Percentiles rank a stretch among this genome's conserved stretches.
These are phyloP conservation scores for Phaenicophaeus curvirostris DNA, from an alignment of 2,797 vertebrate genomes.

Conservation along the genomic window DNA sequence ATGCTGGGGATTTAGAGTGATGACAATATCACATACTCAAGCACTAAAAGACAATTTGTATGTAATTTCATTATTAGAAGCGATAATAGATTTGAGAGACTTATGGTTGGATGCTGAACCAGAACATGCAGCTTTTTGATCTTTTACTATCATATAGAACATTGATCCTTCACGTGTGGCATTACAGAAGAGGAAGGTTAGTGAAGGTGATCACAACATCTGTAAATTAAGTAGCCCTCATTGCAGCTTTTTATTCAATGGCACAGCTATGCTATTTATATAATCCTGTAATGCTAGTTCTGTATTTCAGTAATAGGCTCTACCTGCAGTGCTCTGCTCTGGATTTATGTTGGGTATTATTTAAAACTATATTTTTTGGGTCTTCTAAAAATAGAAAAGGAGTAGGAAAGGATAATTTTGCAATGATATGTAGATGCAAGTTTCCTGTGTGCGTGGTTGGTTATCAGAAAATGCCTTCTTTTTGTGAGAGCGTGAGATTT, in stretches of 20 bases:
- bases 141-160: constrained; percentile 16
- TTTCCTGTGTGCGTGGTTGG: neutral
- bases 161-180: constrained; percentile 40
- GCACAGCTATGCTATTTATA: neutral
- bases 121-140: constrained; percentile 46
- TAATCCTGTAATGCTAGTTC: neutral
- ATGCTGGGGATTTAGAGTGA: neutral
- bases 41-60: constrained; percentile 35
- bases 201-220: constrained; percentile 44
- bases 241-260: neutral
- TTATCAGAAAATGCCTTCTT: constrained; percentile 19
- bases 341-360: neutral
- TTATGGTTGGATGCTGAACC: neutral
- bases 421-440: neutral
- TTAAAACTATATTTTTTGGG: neutral
- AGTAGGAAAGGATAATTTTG: constrained; percentile 29
- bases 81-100: constrained; percentile 29
- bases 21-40: constrained; percentile 30
- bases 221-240: neutral
- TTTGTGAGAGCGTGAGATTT: neutral
- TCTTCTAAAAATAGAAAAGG: constrained; percentile 1
- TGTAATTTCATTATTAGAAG: constrained; percentile 52
- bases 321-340: neutral
- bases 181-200: constrained; percentile 44
- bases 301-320: neutral